Conservation (phyloP, 1,140 invertebrate species). For the Belonocnema kinseyi region DNA sequence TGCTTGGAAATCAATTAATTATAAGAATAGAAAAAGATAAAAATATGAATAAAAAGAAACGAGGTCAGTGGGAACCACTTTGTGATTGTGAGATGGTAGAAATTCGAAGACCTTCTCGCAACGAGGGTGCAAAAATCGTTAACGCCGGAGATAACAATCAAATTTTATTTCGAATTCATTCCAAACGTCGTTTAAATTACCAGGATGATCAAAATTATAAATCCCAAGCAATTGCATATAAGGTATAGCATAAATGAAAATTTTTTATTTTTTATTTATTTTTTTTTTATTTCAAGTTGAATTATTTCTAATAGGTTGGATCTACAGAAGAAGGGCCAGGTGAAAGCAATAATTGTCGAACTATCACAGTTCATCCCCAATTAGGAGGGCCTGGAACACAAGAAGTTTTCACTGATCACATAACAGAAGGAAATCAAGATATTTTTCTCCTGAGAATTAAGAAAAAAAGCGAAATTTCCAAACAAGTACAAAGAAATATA, state of each 20-base stretch:
- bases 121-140: constrained; percentile 63
- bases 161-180: constrained; percentile 65
- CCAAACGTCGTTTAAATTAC: constrained; percentile 38
- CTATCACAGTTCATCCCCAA: constrained; percentile 63
- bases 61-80: constrained; percentile 59
- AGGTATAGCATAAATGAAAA: constrained; percentile 3
- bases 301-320: constrained; percentile 38
- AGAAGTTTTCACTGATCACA: constrained; percentile 64
- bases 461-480: constrained; percentile 53
- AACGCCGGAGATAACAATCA: constrained; percentile 63
- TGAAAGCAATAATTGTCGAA: constrained; percentile 56
- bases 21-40: constrained; percentile 70
- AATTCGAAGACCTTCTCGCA: constrained; percentile 61
- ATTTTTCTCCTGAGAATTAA: constrained; percentile 67
- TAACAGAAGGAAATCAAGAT: constrained; percentile 59
- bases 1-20: constrained; percentile 65
- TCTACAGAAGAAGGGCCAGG: constrained; percentile 41
- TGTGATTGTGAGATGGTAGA: constrained; percentile 67
- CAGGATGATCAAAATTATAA: constrained; percentile 46
- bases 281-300: constrained; percentile 4
- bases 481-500: constrained; percentile 58
- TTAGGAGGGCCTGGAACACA: constrained; percentile 48
- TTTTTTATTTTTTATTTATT: constrained; percentile 1
- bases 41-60: constrained; percentile 48
- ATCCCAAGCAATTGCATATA: constrained; percentile 29